phyloP scores from a whole-genome alignment of 35 echinoderm and acorn worm genomes.

The Ophiothrix spiculata region DNA sequence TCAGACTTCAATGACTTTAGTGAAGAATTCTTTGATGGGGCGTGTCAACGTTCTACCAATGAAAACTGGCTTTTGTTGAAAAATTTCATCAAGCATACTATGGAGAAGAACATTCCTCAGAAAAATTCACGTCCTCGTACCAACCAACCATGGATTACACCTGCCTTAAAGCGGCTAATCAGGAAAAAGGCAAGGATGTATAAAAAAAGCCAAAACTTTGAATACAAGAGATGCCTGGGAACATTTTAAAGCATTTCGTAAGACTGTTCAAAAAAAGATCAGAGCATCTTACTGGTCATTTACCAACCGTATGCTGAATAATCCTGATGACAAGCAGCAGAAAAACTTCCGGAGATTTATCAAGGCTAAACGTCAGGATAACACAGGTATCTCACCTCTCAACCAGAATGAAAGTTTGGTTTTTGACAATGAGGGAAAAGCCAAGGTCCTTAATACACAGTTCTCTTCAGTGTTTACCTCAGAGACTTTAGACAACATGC shows the following conservation, averaged over 20 bases:
- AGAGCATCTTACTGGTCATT: no score
- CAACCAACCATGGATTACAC: conserved; percentile 34
- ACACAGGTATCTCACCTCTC: no score
- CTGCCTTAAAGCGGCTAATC: conserved; percentile 35
- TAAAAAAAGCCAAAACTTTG: conserved; percentile 15
- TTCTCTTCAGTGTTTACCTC: no score
- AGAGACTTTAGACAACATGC: no score
- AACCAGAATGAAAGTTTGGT: no score
- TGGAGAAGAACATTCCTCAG: conserved; percentile 21
- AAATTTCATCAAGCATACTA: background rate
- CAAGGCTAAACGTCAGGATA: no score
- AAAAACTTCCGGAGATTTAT: no score
- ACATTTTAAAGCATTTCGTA: conserved; percentile 17
- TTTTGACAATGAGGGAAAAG: no score
- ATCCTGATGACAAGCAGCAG: no score
- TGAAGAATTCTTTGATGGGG: conserved; percentile 13
- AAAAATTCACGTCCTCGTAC: conserved; percentile 10
- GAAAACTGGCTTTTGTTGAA: conserved; percentile 38
- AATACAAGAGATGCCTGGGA: conserved; percentile 7
- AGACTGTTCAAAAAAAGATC: conserved; percentile 24
- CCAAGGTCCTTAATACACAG: no score
- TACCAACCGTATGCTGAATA: no score
- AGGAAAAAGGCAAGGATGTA: conserved; percentile 41
- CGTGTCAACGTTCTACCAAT: conserved; percentile 17
- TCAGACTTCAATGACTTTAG: conserved; percentile 34